Conservation (phyloP, 2,888 invertebrate genomes). For the Drosophila nr. medialis region DNA sequence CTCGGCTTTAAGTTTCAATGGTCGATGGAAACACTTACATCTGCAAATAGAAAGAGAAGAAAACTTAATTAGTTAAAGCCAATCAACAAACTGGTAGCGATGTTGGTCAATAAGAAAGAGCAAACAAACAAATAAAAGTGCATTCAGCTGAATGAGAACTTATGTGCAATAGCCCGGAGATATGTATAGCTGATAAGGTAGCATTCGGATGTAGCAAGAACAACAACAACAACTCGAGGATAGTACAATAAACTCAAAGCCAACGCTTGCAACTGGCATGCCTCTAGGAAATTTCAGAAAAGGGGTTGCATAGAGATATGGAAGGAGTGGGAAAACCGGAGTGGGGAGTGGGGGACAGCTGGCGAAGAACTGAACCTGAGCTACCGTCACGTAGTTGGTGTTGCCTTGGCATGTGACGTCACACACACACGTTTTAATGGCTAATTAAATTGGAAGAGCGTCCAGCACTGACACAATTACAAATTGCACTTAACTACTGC, state of each 20-base stretch:
- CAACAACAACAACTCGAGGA: constrained; percentile 14
- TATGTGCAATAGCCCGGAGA: constrained; percentile 44
- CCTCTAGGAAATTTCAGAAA: constrained; percentile 4
- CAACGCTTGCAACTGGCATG: constrained; percentile 29
- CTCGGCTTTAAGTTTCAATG: constrained; percentile 15
- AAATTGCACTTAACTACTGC: constrained; percentile 76
- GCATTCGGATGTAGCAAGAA: constrained; percentile 31
- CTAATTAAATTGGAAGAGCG: constrained; percentile 75
- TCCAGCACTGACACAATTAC: constrained; percentile 75
- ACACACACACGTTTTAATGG: constrained; percentile 73
- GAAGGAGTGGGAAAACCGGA: background rate
- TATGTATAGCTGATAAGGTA: constrained; percentile 52
- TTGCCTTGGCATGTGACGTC: constrained; percentile 72
- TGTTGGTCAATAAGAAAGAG: constrained; percentile 9
- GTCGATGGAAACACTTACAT: constrained; percentile 60
- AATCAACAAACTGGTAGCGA: constrained; percentile 53
- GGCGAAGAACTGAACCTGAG: constrained; percentile 18
- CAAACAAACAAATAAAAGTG: constrained; percentile 66
- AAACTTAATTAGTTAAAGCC: constrained; percentile 74
- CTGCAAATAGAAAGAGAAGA: constrained; percentile 69
- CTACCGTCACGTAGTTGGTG: constrained; percentile 60
- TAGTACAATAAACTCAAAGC: constrained; percentile 35
- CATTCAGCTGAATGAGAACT: constrained; percentile 47
- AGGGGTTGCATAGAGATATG: background rate
- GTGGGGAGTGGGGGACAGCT: background rate